These are phyloP conservation scores for Therioaphis trifolii DNA, from an alignment of 2,888 invertebrate genomes.

Conservation along the genomic window DNA sequence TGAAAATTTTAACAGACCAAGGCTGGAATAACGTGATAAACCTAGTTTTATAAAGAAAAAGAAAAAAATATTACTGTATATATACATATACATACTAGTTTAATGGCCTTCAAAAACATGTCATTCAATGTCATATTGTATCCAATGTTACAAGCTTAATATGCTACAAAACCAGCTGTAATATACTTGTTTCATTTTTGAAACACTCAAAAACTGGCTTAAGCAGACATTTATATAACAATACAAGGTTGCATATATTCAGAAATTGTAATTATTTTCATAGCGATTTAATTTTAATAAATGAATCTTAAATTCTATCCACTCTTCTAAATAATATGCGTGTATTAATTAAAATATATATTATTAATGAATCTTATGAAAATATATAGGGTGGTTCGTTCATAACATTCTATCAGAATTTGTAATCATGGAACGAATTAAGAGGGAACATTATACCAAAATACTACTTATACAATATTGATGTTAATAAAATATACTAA, in stretches of 20 bases:
- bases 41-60: conserved; percentile 7
- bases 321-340: background rate
- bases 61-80: background rate
- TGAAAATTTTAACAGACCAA: conserved; percentile 2
- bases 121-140: conserved; percentile 55
- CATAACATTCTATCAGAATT: background rate
- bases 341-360: background rate
- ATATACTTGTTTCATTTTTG: conserved; percentile 42
- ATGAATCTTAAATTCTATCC: background rate
- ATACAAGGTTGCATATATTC: background rate
- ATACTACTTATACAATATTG: too few species aligned
- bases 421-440: too few species aligned
- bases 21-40: conserved; percentile 43
- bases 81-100: conserved; percentile 34
- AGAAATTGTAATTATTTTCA: background rate
- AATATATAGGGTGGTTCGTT: background rate
- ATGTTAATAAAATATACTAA: too few species aligned
- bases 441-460: too few species aligned
- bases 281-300: background rate
- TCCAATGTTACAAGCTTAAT: conserved; percentile 31
- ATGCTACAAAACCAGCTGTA: conserved; percentile 28
- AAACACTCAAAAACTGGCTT: conserved; percentile 11
- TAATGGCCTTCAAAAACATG: conserved; percentile 56
- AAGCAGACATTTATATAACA: background rate
- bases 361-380: background rate